A percentile compares a stretch with the other conserved stretches of the same genome.
These are phyloP conservation scores for Lordiphosa clarofinis DNA, from an alignment of 1,140 invertebrate species.

Conservation along the genomic window DNA sequence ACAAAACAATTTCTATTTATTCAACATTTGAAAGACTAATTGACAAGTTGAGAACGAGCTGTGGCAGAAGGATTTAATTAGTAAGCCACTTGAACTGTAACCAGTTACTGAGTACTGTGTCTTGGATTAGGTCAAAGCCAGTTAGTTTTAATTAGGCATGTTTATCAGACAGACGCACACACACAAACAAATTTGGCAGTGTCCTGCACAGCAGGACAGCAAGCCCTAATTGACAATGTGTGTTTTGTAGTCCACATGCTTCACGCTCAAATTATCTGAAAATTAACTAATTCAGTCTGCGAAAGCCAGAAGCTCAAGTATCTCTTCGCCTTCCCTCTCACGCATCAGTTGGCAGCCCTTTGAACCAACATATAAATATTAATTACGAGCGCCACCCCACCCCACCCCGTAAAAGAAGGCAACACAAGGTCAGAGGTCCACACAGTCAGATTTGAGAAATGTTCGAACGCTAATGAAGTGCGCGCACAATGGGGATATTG, in stretches of 20 bases:
- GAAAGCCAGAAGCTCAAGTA: conserved; percentile 45
- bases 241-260: conserved; percentile 37
- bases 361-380: conserved; percentile 45
- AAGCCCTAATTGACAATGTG: conserved; percentile 61
- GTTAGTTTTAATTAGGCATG: conserved; percentile 71
- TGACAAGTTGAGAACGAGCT: conserved; percentile 58
- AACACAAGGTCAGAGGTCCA: conserved; percentile 9
- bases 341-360: conserved; percentile 24
- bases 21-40: conserved; percentile 41
- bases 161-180: conserved; percentile 51
- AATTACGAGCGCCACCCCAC: conserved; percentile 45
- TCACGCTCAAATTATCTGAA: conserved; percentile 70
- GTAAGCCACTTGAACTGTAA: neutral
- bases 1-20: conserved; percentile 6
- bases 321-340: neutral
- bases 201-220: conserved; percentile 49
- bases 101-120: conserved; percentile 51
- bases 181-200: conserved; percentile 37
- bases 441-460: conserved; percentile 10
- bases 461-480: conserved; percentile 24
- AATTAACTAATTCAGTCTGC: conserved; percentile 58
- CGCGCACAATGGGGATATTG: neutral
- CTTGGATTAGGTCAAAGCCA: conserved; percentile 52
- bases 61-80: conserved; percentile 66
- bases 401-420: conserved; percentile 12